These are phyloP conservation scores for Amphipyra berbera DNA, from an alignment of 2,888 invertebrate genomes.

Conservation along the genomic window DNA sequence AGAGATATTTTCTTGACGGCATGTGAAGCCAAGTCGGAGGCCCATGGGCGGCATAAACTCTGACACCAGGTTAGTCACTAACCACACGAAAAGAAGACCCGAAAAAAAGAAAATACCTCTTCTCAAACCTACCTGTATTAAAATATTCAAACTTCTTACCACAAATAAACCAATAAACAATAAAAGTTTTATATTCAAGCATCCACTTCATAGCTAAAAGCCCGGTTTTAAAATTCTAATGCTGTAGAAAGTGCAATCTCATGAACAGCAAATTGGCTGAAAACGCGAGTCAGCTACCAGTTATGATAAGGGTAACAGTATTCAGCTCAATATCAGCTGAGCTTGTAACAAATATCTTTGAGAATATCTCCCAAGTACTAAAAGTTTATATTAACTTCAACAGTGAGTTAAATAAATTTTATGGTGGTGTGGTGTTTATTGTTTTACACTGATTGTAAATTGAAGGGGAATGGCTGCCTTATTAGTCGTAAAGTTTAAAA, in stretches of 20 bases:
- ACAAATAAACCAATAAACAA: neutral
- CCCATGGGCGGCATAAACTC: too few species aligned
- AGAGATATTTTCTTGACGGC: too few species aligned
- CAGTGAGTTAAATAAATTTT: neutral
- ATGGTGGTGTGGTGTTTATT: neutral
- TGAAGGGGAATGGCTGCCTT: neutral
- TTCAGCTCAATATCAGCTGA: slow-evolving; percentile 30
- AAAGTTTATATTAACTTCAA: slow-evolving; percentile 2
- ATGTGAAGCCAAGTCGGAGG: too few species aligned
- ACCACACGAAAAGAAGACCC: too few species aligned
- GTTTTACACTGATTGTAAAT: slow-evolving; percentile 13
- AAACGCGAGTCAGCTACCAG: slow-evolving; percentile 39
- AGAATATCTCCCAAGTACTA: slow-evolving; percentile 6
- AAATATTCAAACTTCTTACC: too few species aligned
- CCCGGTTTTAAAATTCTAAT: slow-evolving; percentile 43
- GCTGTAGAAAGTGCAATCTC: slow-evolving; percentile 48
- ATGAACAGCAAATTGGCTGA: slow-evolving; percentile 48
- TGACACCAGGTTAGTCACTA: too few species aligned
- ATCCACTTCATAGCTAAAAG: slow-evolving; percentile 18
- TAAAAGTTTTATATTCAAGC: slow-evolving; percentile 14
- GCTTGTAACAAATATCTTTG: slow-evolving; percentile 14
- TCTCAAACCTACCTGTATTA: too few species aligned
- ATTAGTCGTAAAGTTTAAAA: slow-evolving; percentile 5
- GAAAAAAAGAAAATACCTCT: too few species aligned
- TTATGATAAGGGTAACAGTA: slow-evolving; percentile 37